phyloP scores from a whole-genome alignment of 1,140 invertebrate genomes.

The Hyles euphorbiae region DNA sequence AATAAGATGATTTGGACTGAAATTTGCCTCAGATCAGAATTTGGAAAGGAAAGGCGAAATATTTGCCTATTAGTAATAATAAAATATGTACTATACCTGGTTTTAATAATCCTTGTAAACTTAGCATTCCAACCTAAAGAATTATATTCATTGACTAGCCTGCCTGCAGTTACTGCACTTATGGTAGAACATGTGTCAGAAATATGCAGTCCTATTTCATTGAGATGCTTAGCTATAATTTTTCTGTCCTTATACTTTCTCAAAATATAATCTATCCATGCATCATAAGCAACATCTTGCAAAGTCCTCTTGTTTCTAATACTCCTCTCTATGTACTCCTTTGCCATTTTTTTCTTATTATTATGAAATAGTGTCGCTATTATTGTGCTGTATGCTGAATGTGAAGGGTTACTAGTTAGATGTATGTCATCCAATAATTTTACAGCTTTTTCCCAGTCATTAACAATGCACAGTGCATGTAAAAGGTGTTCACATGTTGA shows the following conservation, averaged over 20 bases:
- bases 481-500: constrained; percentile 77
- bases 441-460: constrained; percentile 77
- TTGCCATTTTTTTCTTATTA: constrained; percentile 73
- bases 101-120: constrained; percentile 36
- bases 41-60: no score
- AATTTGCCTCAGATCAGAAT: no score
- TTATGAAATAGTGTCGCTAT: constrained; percentile 76
- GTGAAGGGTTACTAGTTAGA: constrained; percentile 46
- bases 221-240: constrained; percentile 52
- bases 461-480: constrained; percentile 77
- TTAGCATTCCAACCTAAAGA: constrained; percentile 47
- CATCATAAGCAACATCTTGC: constrained; percentile 43
- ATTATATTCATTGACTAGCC: constrained; percentile 43
- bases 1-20: no score
- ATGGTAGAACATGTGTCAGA: constrained; percentile 45
- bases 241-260: constrained; percentile 63
- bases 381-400: constrained; percentile 63
- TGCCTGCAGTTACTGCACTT: constrained; percentile 31
- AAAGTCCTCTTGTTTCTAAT: constrained; percentile 35
- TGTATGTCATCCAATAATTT: constrained; percentile 78
- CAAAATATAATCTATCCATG: constrained; percentile 68
- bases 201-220: constrained; percentile 72
- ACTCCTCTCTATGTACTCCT: constrained; percentile 73
- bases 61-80: background rate
- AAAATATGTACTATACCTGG: constrained; percentile 27